Evolutionary conservation across 2,113 vertebrate species (phyloP).

Genomic region (Arvicanthis niloticus): DNA sequence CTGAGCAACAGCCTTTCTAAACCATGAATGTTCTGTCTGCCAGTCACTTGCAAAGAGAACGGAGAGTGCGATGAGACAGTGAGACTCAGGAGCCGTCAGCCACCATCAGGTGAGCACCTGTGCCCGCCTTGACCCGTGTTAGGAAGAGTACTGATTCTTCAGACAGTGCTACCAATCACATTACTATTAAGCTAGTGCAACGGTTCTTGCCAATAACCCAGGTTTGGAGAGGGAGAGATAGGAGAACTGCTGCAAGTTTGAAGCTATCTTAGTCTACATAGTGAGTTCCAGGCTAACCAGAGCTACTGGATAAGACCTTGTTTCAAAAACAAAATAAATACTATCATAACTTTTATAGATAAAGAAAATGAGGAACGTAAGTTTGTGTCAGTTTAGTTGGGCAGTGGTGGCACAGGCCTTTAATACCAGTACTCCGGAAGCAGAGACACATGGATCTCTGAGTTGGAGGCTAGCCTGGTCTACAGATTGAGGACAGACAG

Average conservation of each 20-base stretch:
- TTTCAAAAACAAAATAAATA: not conserved
- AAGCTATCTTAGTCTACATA: not conserved
- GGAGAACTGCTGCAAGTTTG: not conserved
- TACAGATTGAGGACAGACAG: no score
- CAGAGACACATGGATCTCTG: no score
- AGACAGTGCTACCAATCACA: not conserved
- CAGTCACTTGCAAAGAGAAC: not conserved
- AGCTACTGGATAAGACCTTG: not conserved
- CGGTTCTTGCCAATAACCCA: not conserved
- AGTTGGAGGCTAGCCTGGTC: no score
- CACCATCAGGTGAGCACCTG: not conserved
- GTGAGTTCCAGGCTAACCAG: not conserved
- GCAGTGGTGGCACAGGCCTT: no score
- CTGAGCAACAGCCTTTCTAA: constrained; percentile 30
- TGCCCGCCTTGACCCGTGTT: not conserved
- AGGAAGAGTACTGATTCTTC: not conserved
- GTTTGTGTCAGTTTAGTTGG: no score
- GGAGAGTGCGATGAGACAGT: not conserved
- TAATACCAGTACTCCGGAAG: not conserved
- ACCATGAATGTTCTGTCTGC: constrained; percentile 33
- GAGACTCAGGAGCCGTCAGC: not conserved
- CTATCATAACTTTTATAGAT: not conserved
- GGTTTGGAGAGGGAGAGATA: not conserved
- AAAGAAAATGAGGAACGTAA: not conserved
- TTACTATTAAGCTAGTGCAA: not conserved